phyloP scores from a whole-genome alignment of 2,888 invertebrate genomes.

The Caenorhabditis sp. region DNA sequence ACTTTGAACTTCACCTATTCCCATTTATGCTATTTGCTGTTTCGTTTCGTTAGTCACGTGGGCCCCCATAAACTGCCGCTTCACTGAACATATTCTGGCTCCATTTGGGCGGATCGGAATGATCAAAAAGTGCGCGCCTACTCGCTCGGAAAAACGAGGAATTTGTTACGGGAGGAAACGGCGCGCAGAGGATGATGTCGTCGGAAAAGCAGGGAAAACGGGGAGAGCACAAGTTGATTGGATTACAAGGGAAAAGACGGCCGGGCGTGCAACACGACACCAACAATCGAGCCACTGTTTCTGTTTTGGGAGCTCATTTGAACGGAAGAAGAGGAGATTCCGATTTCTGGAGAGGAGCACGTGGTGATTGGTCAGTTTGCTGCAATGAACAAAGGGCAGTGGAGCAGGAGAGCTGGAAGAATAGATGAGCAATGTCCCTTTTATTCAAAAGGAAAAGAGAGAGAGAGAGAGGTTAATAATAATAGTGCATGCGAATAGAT shows the following conservation, averaged over 20 bases:
- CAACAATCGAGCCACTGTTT: slow-evolving; percentile 1
- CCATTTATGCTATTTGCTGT: slow-evolving; percentile 12
- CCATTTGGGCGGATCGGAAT: slow-evolving; percentile 46
- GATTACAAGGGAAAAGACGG: slow-evolving; percentile 30
- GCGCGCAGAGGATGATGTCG: slow-evolving; percentile 6
- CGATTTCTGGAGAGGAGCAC: too few relatives aligned
- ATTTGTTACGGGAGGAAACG: slow-evolving; percentile 1
- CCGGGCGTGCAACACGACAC: slow-evolving; percentile 34
- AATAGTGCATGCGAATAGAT: too few relatives aligned
- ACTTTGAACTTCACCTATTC: too few relatives aligned
- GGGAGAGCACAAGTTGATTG: slow-evolving; percentile 41
- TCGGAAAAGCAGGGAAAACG: background rate
- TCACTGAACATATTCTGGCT: background rate
- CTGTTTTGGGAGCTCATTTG: background rate
- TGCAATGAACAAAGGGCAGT: too few relatives aligned
- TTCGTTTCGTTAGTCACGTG: slow-evolving; percentile 19
- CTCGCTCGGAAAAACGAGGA: slow-evolving; percentile 41
- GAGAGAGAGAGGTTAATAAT: too few relatives aligned
- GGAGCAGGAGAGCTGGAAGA: too few relatives aligned
- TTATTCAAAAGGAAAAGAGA: too few relatives aligned
- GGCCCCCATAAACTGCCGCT: too few relatives aligned
- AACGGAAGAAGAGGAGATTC: too few relatives aligned
- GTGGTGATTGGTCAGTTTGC: too few relatives aligned
- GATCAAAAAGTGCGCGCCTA: slow-evolving; percentile 51
- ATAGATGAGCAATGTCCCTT: too few relatives aligned